phyloP scores from a whole-genome alignment of 2,888 invertebrate species.

The Ormyrus pomaceus region DNA sequence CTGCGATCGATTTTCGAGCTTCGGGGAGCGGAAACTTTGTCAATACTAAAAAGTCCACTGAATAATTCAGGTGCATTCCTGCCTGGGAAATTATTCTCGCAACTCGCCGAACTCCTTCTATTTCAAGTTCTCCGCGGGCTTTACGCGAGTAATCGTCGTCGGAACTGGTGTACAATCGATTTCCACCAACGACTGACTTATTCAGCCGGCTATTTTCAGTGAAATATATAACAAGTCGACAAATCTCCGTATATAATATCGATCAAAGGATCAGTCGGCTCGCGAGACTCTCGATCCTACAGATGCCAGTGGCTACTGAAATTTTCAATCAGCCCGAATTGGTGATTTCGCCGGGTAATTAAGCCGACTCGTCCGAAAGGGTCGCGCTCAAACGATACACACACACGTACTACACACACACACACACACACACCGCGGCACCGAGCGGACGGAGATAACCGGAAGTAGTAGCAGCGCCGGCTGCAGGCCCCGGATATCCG shows the following conservation, averaged over 20 bases:
- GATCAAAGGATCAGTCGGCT: slow-evolving; percentile 11
- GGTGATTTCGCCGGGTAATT: slow-evolving; percentile 31
- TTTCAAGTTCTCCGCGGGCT: too few species aligned
- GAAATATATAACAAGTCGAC: neutral
- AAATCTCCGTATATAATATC: neutral
- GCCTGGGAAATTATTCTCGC: too few species aligned
- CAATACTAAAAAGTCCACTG: too few species aligned
- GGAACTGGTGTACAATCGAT: neutral
- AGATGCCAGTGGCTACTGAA: slow-evolving; percentile 1
- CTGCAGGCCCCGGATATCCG: too few species aligned
- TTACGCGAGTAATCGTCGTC: too few species aligned
- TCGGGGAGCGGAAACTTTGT: too few species aligned
- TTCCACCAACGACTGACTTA: neutral
- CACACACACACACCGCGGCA: neutral
- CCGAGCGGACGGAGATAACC: too few species aligned
- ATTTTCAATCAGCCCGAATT: slow-evolving; percentile 41
- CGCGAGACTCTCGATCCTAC: slow-evolving; percentile 1
- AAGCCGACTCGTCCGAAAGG: neutral
- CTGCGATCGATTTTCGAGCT: too few species aligned
- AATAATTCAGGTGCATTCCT: too few species aligned
- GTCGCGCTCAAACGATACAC: neutral
- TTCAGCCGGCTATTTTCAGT: slow-evolving; percentile 27
- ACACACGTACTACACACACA: neutral
- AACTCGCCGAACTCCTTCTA: too few species aligned
- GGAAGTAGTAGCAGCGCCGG: too few species aligned